Percentiles rank a stretch among this genome's conserved stretches.
These are phyloP conservation scores for Dryocosmus kuriphilus DNA, from an alignment of 2,888 invertebrate species.

Conservation along the genomic window DNA sequence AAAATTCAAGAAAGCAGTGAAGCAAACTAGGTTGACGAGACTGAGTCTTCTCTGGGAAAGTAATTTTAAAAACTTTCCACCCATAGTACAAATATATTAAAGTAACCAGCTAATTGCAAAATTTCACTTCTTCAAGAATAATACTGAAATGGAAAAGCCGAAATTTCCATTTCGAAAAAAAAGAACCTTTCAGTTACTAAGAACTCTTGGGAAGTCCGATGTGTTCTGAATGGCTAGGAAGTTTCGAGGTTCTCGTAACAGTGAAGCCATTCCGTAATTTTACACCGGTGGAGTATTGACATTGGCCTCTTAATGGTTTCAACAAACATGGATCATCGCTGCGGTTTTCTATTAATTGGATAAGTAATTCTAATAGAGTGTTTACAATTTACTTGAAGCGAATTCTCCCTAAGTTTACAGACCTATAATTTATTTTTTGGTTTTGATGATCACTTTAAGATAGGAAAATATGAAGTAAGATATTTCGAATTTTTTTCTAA, in stretches of 20 bases:
- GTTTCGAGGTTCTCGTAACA: constrained; percentile 21
- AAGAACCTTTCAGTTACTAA: not conserved
- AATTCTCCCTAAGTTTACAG: not conserved
- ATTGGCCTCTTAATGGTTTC: constrained; percentile 18
- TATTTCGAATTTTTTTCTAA: too few relatives aligned
- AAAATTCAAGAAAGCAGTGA: constrained; percentile 31
- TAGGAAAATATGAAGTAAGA: too few relatives aligned
- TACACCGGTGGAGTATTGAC: constrained; percentile 10
- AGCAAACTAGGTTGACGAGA: constrained; percentile 5
- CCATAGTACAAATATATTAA: not conserved
- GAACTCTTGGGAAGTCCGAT: not conserved
- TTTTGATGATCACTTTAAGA: not conserved
- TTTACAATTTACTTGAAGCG: not conserved
- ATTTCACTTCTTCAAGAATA: not conserved
- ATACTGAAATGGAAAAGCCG: not conserved
- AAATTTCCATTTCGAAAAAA: constrained; percentile 19
- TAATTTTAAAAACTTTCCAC: constrained; percentile 35
- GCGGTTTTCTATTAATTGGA: constrained; percentile 5
- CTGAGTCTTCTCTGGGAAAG: not conserved
- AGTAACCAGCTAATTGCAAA: not conserved
- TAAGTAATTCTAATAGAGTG: not conserved
- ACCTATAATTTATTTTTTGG: not conserved
- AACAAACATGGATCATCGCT: constrained; percentile 6
- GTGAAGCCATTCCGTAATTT: constrained; percentile 12
- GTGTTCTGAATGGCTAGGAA: constrained; percentile 26